Evolutionary conservation across 2,888 invertebrate genomes (phyloP).

Genomic region (Orthonevra nobilis): DNA sequence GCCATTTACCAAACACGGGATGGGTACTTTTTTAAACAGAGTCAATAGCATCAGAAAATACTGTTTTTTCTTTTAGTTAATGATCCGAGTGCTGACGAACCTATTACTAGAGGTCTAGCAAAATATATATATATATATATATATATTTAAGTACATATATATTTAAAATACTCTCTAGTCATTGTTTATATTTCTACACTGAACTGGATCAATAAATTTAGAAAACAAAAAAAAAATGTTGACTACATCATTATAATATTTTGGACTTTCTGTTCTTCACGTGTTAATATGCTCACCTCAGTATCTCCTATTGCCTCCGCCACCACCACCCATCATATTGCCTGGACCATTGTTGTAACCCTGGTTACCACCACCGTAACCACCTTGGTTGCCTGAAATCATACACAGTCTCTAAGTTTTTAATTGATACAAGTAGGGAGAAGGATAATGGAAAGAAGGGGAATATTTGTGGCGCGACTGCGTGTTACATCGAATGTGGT

Average conservation of each 20-base stretch:
- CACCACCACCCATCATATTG: slow-evolving; percentile 62
- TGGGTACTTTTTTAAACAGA: neutral
- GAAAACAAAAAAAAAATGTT: too few relatives aligned
- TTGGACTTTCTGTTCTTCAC: neutral
- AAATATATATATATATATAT: too few relatives aligned
- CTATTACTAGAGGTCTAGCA: slow-evolving; percentile 29
- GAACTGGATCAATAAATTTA: slow-evolving; percentile 1
- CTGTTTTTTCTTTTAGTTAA: too few relatives aligned
- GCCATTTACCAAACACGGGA: slow-evolving; percentile 12
- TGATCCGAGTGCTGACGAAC: slow-evolving; percentile 22
- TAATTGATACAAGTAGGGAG: too few relatives aligned
- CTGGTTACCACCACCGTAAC: slow-evolving; percentile 59
- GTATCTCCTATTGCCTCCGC: slow-evolving; percentile 63
- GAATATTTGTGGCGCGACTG: slow-evolving; percentile 77
- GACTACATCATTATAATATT: too few relatives aligned
- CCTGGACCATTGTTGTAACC: slow-evolving; percentile 60
- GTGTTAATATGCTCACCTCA: slow-evolving; percentile 52
- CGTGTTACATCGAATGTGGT: slow-evolving; percentile 78
- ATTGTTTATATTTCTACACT: slow-evolving; percentile 8
- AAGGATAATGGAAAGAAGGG: neutral
- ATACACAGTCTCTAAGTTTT: neutral
- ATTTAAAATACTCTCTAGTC: slow-evolving; percentile 5
- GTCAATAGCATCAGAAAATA: neutral
- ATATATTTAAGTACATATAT: too few relatives aligned
- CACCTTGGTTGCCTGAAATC: slow-evolving; percentile 66